Base-by-base conservation (phyloP, 1,140 invertebrate species). In the Drosophila hydei region DNA sequence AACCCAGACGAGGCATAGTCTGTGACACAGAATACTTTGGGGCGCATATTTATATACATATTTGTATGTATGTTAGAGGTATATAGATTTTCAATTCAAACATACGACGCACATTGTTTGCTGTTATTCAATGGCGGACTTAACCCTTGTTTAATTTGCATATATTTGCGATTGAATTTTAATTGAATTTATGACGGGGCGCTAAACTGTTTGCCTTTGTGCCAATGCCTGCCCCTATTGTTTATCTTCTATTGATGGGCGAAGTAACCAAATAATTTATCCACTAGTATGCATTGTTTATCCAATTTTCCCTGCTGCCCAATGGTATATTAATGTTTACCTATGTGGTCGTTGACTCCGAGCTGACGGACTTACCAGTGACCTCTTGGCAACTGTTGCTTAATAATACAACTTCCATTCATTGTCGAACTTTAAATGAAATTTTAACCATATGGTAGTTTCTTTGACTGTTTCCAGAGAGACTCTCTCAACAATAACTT, bases 121-220 rank as follows among this genome's bases (percentile, higher is more conserved):
- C 62, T 51, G 33, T 27, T n/a, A 19, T 52, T 50, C 40, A 42
- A 58, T 68, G 61, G 47, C 55, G 27, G 47, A 25, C 48, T 61
- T 36, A 48, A 56, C 62, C 61, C 87, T 85, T 87, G 81, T 87
- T 72, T 72, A 69, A 77, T 77, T 75, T 81, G 81, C 80, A 85
- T 87, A 85, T 75, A 81, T 87, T 81, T 85, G 87, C 74, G 73
- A 81, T 87, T 85, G 83, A 87, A 85, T 85, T 87, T 85, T 85
- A 85, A 87, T 85, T 85, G 81, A 87, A 81, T 87, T 87, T 85
- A 75, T 78, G 63, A 69, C 77, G 52, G 70, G 61, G 60, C 68
- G 50, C 62, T 51, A 40, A 73, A 69, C 54, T 64, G 76, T 75
- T 69, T 75, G 65, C 62, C 50, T 75, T 83, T 84, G 72, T 76